These are phyloP conservation scores for Patella pellucida DNA, from an alignment of 2,888 invertebrate genomes.

Conservation along the genomic window DNA sequence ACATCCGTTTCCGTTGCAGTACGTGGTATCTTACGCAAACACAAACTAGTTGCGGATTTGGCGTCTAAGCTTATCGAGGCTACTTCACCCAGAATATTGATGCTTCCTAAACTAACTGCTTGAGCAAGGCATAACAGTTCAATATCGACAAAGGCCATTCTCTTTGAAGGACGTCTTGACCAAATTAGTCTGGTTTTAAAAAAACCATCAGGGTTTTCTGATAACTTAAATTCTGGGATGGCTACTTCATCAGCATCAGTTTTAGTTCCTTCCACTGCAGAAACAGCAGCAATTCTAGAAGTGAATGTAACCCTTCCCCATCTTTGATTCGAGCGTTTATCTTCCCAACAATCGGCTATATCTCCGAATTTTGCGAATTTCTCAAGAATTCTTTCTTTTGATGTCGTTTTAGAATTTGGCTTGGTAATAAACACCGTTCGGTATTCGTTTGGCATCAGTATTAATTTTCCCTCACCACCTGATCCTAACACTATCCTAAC, in stretches of 20 bases:
- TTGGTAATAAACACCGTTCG: conserved; percentile 41
- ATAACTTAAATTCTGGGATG: conserved; percentile 28
- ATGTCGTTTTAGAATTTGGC: conserved; percentile 23
- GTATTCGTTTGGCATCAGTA: conserved; percentile 52
- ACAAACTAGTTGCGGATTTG: conserved; percentile 22
- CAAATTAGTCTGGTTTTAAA: conserved; percentile 48
- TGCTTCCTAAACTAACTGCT: neutral
- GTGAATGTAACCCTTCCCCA: conserved; percentile 55
- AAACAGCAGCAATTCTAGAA: conserved; percentile 23
- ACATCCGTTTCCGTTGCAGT: conserved; percentile 38
- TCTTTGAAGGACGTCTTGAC: conserved; percentile 47
- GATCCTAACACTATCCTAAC: conserved; percentile 44
- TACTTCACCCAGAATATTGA: conserved; percentile 6
- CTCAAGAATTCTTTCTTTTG: conserved; percentile 22
- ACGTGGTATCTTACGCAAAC: conserved; percentile 24
- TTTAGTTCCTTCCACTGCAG: conserved; percentile 32
- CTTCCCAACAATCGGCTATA: conserved; percentile 33
- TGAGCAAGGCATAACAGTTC: conserved; percentile 32
- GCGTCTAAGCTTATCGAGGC: conserved; percentile 21
- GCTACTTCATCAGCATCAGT: conserved; percentile 36
- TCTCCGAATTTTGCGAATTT: conserved; percentile 44
- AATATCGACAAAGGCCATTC: conserved; percentile 46
- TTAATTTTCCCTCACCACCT: conserved; percentile 42
- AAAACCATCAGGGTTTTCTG: conserved; percentile 19
- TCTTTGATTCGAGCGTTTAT: conserved; percentile 26